A percentile compares a stretch with the other conserved stretches of the same genome.
Evolutionary conservation across 2,113 vertebrate species (phyloP).

Genomic region (Gopherus flavomarginatus): DNA sequence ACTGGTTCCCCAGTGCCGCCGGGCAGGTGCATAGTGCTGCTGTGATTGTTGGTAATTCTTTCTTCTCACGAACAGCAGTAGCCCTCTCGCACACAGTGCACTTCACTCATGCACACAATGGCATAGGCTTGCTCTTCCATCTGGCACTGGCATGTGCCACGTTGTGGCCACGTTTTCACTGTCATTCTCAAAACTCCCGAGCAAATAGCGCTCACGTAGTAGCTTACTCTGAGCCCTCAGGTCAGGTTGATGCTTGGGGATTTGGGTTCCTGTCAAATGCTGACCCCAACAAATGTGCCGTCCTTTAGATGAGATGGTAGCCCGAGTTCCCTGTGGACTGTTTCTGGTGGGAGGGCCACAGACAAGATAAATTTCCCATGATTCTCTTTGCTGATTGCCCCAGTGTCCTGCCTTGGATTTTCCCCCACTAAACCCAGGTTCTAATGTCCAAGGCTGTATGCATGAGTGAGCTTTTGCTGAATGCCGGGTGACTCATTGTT

Average conservation of each 20-base stretch:
- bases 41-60: background rate
- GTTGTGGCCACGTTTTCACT: background rate
- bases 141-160: background rate
- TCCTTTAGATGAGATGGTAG: background rate
- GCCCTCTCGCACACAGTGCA: rapidly evolving
- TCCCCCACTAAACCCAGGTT: background rate
- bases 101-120: background rate
- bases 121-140: background rate
- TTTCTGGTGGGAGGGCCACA: background rate
- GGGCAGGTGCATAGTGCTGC: background rate
- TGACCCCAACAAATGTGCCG: rapidly evolving
- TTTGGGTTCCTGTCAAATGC: rapidly evolving
- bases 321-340: background rate
- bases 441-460: rapidly evolving
- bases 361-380: background rate
- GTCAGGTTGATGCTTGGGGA: background rate
- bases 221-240: rapidly evolving
- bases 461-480: rapidly evolving
- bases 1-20: background rate
- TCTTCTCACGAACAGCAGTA: background rate
- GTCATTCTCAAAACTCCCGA: background rate
- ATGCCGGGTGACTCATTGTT: background rate
- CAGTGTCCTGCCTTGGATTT: background rate
- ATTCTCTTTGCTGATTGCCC: rapidly evolving
- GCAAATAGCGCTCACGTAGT: rapidly evolving